phyloP scores from a whole-genome alignment of 2,797 vertebrate species.

The Clamator glandarius region DNA sequence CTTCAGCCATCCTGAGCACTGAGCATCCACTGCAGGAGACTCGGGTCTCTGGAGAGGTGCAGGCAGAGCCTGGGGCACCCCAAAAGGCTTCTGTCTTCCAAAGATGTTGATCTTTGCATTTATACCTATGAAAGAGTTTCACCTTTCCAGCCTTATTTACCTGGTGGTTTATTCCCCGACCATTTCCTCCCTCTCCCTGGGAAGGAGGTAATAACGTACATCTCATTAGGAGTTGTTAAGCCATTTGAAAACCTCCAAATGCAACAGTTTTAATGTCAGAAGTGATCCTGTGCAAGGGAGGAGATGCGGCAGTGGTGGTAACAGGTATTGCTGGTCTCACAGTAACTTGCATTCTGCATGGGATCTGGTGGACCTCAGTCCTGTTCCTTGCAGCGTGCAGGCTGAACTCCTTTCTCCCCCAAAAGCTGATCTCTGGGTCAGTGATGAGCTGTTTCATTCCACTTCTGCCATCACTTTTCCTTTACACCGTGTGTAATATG shows the following conservation, averaged over 20 bases:
- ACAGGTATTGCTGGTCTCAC: accelerated
- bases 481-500: accelerated
- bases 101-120: accelerated
- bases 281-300: not conserved
- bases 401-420: not conserved
- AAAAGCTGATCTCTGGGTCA: not conserved
- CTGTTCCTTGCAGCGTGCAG: not conserved
- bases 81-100: not conserved
- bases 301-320: not conserved
- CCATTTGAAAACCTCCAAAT: not conserved
- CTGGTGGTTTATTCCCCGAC: not conserved
- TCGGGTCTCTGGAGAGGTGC: not conserved
- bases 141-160: not conserved
- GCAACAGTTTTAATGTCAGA: not conserved
- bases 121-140: accelerated
- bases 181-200: not conserved
- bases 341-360: accelerated
- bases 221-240: not conserved
- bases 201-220: not conserved
- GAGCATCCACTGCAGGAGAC: not conserved
- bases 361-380: not conserved
- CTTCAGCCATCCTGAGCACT: not conserved
- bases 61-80: not conserved
- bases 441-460: not conserved
- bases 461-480: not conserved